Base-by-base conservation (phyloP, 2,113 vertebrate genomes). In the Aegithalos caudatus region DNA sequence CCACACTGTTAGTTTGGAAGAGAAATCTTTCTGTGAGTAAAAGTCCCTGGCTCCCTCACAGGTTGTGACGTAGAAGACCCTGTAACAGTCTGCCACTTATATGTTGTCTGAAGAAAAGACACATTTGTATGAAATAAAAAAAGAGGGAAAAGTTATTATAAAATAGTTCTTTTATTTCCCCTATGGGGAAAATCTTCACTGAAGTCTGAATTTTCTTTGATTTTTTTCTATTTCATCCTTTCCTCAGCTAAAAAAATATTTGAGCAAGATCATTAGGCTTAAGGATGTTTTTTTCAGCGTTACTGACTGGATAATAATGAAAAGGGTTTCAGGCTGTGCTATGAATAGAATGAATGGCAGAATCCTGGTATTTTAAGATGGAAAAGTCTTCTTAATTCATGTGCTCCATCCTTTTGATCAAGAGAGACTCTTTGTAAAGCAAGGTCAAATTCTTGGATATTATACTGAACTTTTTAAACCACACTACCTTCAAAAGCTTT, bases 301-400 rank as follows among this genome's bases (percentile, higher is more conserved):
- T 85, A 88, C 62, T 73, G 62, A 53, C 66, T 82, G 28, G 62
- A 58, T 94, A 72, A 92, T 87, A 92, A 90, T 62, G 90, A 81
- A 83, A 88, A 96, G 64, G 29, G n/a, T 90, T 95, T 91, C 70
- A 85, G 70, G 54, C 78, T 94, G 16, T 88, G n/a, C 74, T 91
- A 54, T 51, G 51, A 96, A 90, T 80, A 93, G 84, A 77, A 88
- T 37, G 38, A 88, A 85, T 88, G 38, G 53, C 50, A 85, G 62
- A 85, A 80, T 51, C 64, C 47, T 56, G 13, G 22, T 72, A 88
- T 77, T 94, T 88, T 58, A 79, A 81, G 62, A 83, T 62, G 66
- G 94, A 90, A 95, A 95, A 80, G 53, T 58, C 91, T 86, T 86
- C 47, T 86, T 89, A 92, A 76, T 87, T 97, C 44, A 35, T 85